phyloP scores from a whole-genome alignment of 2,113 vertebrate genomes.

The Brachypteracias leptosomus region DNA sequence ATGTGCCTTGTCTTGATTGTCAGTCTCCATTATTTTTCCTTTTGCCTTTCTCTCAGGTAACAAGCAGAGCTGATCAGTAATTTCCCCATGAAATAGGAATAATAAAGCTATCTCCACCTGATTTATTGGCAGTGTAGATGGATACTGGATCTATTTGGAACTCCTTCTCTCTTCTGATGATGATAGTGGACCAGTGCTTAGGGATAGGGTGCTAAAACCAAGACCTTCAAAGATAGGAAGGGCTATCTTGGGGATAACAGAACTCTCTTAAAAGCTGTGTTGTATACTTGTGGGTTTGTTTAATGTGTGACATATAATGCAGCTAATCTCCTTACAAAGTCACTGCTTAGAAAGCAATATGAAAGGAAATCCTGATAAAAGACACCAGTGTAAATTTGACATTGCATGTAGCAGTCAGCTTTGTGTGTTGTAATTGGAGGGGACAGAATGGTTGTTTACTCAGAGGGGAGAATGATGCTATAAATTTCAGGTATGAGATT shows the following conservation, averaged over 20 bases:
- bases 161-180: background rate
- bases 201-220: background rate
- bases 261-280: conserved; percentile 25
- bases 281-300: conserved; percentile 43
- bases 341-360: conserved; percentile 58
- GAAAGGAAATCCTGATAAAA: conserved; percentile 58
- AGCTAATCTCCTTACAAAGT: conserved; percentile 55
- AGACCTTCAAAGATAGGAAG: background rate
- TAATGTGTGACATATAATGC: conserved; percentile 56
- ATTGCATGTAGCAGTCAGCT: conserved; percentile 48
- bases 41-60: background rate
- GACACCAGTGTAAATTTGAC: conserved; percentile 52
- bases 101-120: background rate
- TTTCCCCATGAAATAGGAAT: conserved; percentile 20
- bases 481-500: conserved; percentile 49
- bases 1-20: background rate
- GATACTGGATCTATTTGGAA: background rate
- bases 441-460: conserved; percentile 44
- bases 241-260: background rate
- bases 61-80: conserved; percentile 17
- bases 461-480: conserved; percentile 8
- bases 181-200: background rate
- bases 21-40: background rate
- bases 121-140: background rate
- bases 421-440: conserved; percentile 47